Evolutionary conservation across 1,140 invertebrate species (phyloP).

Genomic region (Camponotus floridanus): DNA sequence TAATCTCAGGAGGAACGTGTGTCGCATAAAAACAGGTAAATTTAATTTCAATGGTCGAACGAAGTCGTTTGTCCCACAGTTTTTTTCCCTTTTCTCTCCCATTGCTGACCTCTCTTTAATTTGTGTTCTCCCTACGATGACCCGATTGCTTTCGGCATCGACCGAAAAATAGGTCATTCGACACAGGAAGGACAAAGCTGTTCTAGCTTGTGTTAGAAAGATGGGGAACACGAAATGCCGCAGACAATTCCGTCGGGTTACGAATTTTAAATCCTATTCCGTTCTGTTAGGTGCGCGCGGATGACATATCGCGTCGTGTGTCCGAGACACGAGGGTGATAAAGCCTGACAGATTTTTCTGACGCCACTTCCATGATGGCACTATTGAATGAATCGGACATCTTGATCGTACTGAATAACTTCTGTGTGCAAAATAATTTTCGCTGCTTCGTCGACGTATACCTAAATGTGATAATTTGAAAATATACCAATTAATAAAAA

Average conservation of each 20-base stretch:
- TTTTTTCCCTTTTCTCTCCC: too few species aligned
- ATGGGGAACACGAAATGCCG: not conserved
- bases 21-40: conserved; percentile 33
- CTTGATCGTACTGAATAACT: conserved; percentile 41
- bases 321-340: conserved; percentile 47
- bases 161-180: conserved; percentile 49
- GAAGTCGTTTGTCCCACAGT: conserved; percentile 3
- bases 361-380: conserved; percentile 6
- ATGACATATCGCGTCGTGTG: conserved; percentile 44
- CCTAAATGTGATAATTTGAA: not conserved
- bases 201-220: not conserved
- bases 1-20: conserved; percentile 28
- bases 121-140: conserved; percentile 22
- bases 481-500: not conserved
- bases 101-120: not conserved
- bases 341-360: conserved; percentile 55
- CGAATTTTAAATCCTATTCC: conserved; percentile 30
- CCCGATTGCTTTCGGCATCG: conserved; percentile 42
- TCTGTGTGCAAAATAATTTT: not conserved
- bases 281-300: conserved; percentile 17
- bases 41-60: conserved; percentile 49
- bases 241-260: conserved; percentile 11
- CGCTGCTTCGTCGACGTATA: not conserved
- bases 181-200: not conserved
- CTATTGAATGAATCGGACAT: conserved; percentile 40